Evolutionary conservation across 2,113 vertebrate genomes (phyloP).

Genomic region (Lagenorhynchus albirostris): DNA sequence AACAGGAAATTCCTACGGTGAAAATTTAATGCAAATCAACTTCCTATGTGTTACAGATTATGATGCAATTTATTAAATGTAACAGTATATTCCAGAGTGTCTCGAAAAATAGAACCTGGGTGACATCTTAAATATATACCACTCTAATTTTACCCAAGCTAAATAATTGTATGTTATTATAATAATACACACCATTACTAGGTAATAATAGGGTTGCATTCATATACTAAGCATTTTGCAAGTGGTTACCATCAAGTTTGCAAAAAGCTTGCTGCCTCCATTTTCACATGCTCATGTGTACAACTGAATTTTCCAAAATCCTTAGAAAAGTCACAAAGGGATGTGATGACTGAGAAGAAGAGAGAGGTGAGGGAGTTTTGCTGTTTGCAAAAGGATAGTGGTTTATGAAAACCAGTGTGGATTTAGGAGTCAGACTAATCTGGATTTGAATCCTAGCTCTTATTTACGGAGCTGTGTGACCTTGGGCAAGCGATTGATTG

Average conservation of each 20-base stretch:
- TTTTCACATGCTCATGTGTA: neutral
- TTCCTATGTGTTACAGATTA: slow-evolving; percentile 4
- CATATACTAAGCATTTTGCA: slow-evolving; percentile 67
- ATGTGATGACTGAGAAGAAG: neutral
- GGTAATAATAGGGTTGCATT: slow-evolving; percentile 69
- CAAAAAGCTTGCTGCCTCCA: slow-evolving; percentile 15
- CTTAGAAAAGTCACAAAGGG: neutral
- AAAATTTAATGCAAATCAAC: slow-evolving; percentile 21
- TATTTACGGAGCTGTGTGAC: neutral
- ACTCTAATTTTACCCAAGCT: slow-evolving; percentile 75
- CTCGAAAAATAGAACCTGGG: slow-evolving; percentile 52
- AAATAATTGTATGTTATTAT: slow-evolving; percentile 75
- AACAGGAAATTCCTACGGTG: slow-evolving; percentile 5
- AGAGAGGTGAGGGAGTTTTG: neutral
- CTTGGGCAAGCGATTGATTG: neutral
- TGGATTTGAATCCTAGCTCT: neutral
- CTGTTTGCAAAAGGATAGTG: neutral
- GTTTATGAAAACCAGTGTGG: neutral
- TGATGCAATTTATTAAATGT: slow-evolving; percentile 38
- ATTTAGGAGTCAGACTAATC: neutral
- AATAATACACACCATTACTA: slow-evolving; percentile 69
- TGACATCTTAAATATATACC: slow-evolving; percentile 60
- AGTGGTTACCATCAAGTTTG: slow-evolving; percentile 48
- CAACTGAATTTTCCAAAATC: slow-evolving; percentile 32
- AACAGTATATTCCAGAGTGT: slow-evolving; percentile 14